These are phyloP conservation scores for Nerophis ophidion DNA, from an alignment of 2,113 vertebrate species.

Conservation along the genomic window DNA sequence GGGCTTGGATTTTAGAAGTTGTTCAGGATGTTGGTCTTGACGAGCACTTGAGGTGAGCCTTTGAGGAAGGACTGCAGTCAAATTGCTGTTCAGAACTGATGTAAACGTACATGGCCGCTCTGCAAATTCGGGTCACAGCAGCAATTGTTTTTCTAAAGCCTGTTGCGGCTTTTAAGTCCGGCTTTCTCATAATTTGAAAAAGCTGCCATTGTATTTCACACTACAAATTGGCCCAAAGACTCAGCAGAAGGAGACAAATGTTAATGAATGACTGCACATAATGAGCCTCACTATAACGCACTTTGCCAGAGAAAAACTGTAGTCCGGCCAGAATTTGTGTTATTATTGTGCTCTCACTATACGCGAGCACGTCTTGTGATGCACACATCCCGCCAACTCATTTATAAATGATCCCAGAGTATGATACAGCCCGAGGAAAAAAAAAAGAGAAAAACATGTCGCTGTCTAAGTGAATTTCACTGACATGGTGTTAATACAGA, in stretches of 20 bases:
- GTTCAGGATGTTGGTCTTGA: too few relatives aligned
- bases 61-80: too few relatives aligned
- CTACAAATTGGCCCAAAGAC: slow-evolving; percentile 20
- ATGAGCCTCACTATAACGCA: slow-evolving; percentile 27
- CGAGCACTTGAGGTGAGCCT: too few relatives aligned
- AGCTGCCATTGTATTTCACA: slow-evolving; percentile 13
- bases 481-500: slow-evolving; percentile 59
- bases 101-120: too few relatives aligned
- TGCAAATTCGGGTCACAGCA: too few relatives aligned
- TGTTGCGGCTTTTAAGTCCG: neutral
- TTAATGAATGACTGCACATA: slow-evolving; percentile 39
- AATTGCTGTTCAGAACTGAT: too few relatives aligned
- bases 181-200: slow-evolving; percentile 12
- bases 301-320: slow-evolving; percentile 23
- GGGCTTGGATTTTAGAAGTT: too few relatives aligned
- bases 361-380: slow-evolving; percentile 47
- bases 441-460: slow-evolving; percentile 58
- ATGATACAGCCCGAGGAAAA: slow-evolving; percentile 62
- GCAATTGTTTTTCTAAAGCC: too few relatives aligned
- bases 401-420: slow-evolving; percentile 74
- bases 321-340: slow-evolving; percentile 18
- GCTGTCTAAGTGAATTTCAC: slow-evolving; percentile 65
- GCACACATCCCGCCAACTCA: slow-evolving; percentile 64
- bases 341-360: slow-evolving; percentile 39
- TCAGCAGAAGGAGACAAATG: slow-evolving; percentile 14